A percentile compares a stretch with the other conserved stretches of the same genome.
These are phyloP conservation scores for Cerceris rybyensis DNA, from an alignment of 2,888 invertebrate genomes.

Conservation along the genomic window DNA sequence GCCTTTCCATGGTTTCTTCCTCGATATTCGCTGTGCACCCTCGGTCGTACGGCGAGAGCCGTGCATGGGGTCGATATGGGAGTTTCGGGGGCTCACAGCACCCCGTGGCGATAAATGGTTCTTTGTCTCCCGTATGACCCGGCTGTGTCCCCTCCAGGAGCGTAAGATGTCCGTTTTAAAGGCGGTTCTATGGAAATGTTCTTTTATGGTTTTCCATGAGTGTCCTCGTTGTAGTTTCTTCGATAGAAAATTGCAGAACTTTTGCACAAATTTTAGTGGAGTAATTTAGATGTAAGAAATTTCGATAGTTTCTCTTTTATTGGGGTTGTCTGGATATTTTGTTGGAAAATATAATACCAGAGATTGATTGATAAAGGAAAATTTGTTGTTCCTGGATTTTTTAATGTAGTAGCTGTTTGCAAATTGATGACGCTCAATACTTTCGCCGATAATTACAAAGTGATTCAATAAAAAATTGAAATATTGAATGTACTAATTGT, in stretches of 20 bases:
- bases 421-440: too few species aligned
- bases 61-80: constrained; percentile 50
- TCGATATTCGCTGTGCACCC: constrained; percentile 30
- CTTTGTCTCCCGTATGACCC: constrained; percentile 60
- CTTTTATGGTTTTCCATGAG: neutral
- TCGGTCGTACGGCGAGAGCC: constrained; percentile 49
- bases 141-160: constrained; percentile 14
- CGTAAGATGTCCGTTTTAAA: neutral
- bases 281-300: neutral
- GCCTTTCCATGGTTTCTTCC: constrained; percentile 41
- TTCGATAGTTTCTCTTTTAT: too few species aligned
- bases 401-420: too few species aligned
- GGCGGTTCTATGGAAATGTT: neutral
- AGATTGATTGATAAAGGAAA: too few species aligned
- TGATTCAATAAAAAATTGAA: too few species aligned
- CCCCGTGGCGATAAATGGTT: constrained; percentile 66
- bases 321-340: too few species aligned
- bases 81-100: constrained; percentile 40
- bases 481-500: too few species aligned
- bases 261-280: neutral
- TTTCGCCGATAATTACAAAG: too few species aligned
- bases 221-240: neutral
- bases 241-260: neutral
- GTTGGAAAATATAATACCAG: too few species aligned
- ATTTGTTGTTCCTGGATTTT: too few species aligned